Evolutionary conservation across 37 sponge, comb jelly and placozoan genomes (phyloP), one percentile per base, ranked within the genome.

Genomic region (Ephydatia muelleri): DNA sequence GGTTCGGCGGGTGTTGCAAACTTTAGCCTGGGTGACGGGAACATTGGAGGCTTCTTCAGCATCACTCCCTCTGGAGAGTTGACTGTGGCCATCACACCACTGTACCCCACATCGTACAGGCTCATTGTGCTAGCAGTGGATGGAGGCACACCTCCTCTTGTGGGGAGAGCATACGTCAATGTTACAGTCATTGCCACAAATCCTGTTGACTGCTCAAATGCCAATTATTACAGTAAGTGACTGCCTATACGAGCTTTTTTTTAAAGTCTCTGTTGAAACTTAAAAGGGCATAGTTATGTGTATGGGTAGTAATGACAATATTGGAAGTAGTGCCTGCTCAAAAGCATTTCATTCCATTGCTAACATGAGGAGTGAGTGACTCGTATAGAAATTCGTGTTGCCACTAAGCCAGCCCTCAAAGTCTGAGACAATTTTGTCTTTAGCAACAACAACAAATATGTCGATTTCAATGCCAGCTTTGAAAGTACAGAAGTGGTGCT

Each of bases 1-100:
- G 88, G 88, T 6, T 47, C 69, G 30, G 85, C 72, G 36, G 92
- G 92, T 14, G 38, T 22, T 0, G 65, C 84, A 1, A 22, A 30
- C 27, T 92, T 81, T 32, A 36, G 82, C 75, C 80, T 92, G 68
- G 65, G 79, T 43, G 65, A 48, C 35, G 92, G 92, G 12, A 92
- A 88, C 68, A 38, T 68, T 21, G 81, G 76, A 1, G 78, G 74
- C 0, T 88, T 82, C 78, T 92, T 92, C 57, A 19, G 3, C 23
- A 83, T 87, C 30, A 30, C 49, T 13, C 47, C 35, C 12, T 69
- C 47, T 65, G 76, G 77, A 12, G 76, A 68, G 13, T 81, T 80
- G 27, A 71, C 28, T 0, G 83, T 83, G 21, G 70, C 35, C 3
- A 12, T 12, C 3, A 31, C 85, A 13, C 84, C 90, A 31, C 30